Evolutionary conservation across 2,888 invertebrate genomes (phyloP).

Genomic region (Cacoxenus indagator): DNA sequence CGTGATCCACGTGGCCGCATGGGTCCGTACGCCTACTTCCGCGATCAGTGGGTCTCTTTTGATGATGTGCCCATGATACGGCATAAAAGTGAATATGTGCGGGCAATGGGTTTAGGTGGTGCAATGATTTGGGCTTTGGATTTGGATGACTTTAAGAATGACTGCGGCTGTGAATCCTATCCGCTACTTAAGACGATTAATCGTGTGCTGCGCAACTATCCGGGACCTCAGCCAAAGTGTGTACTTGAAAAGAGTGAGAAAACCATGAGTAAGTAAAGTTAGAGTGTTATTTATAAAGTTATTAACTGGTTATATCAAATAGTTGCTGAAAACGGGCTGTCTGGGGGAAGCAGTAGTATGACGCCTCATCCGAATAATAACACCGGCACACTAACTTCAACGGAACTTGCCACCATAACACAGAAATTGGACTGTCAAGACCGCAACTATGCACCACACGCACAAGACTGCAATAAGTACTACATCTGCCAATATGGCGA

Average conservation of each 20-base stretch:
- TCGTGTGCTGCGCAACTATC: constrained; percentile 80
- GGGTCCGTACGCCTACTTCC: constrained; percentile 86
- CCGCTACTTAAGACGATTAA: constrained; percentile 86
- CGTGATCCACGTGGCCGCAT: constrained; percentile 85
- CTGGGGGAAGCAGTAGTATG: not conserved
- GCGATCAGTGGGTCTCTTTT: constrained; percentile 94
- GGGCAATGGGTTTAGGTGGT: constrained; percentile 84
- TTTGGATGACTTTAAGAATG: constrained; percentile 86
- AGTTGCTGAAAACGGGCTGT: constrained; percentile 45
- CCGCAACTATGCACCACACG: constrained; percentile 74
- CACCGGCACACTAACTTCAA: constrained; percentile 25
- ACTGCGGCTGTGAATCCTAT: constrained; percentile 85
- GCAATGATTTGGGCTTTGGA: constrained; percentile 93
- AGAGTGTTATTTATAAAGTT: not conserved
- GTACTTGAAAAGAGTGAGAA: constrained; percentile 70
- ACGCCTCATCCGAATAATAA: constrained; percentile 43
- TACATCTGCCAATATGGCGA: constrained; percentile 84
- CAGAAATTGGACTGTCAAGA: constrained; percentile 52
- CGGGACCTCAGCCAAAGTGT: constrained; percentile 77
- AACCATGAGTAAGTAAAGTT: constrained; percentile 62
- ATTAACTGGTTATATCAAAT: not conserved
- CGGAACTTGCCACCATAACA: constrained; percentile 28
- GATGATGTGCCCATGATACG: constrained; percentile 88
- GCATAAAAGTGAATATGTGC: constrained; percentile 86
- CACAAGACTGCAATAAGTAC: constrained; percentile 82